A percentile compares a stretch with the other conserved stretches of the same genome.
phyloP scores from a whole-genome alignment of 2,797 vertebrate species.

The Dipus sagitta region DNA sequence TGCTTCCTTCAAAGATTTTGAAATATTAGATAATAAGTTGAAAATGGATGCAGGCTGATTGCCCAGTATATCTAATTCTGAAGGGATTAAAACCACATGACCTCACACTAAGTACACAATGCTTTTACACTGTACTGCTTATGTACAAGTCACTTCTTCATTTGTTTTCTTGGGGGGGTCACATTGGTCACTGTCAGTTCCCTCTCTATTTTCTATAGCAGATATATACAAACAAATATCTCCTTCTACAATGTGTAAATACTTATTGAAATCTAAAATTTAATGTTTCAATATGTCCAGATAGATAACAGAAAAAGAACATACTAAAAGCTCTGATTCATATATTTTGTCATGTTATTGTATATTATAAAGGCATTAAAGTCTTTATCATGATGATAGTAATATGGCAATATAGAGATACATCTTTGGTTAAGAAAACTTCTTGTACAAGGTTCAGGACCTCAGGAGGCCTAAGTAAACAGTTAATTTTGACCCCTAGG shows the following conservation, averaged over 20 bases:
- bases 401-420: too few relatives aligned
- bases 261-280: not conserved
- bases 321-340: not conserved
- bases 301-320: not conserved
- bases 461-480: too few relatives aligned
- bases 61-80: too few relatives aligned
- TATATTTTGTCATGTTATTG: not conserved
- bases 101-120: not conserved
- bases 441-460: too few relatives aligned
- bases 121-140: not conserved
- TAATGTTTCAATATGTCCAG: not conserved
- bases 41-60: too few relatives aligned
- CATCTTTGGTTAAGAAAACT: too few relatives aligned
- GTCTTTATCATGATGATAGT: not conserved
- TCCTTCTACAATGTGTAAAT: not conserved
- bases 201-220: not conserved
- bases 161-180: not conserved
- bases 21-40: too few relatives aligned
- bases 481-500: too few relatives aligned
- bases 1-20: too few relatives aligned
- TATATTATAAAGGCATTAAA: not conserved
- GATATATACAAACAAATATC: not conserved
- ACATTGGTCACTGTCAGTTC: not conserved
- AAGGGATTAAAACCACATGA: too few relatives aligned
- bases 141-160: not conserved